Conservation (phyloP, 1,140 invertebrate species). For the Lepidotrigona ventralis region DNA sequence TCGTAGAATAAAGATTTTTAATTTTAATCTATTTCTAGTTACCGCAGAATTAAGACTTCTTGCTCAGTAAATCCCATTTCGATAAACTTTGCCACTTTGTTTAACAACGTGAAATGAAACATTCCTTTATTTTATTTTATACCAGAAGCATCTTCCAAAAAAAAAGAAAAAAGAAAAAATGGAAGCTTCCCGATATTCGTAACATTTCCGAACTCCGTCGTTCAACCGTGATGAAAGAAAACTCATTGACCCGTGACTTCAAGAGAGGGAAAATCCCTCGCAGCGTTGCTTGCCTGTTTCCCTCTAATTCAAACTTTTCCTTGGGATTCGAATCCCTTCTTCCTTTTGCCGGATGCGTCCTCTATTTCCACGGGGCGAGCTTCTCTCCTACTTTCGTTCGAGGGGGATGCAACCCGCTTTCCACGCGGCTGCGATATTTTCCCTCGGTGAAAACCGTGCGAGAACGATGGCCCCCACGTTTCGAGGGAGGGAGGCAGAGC, state of each 20-base stretch:
- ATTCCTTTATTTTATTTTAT: no score
- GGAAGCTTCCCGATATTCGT: neutral
- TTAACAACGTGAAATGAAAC: no score
- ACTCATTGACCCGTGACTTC: neutral
- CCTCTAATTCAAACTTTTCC: slow-evolving; percentile 19
- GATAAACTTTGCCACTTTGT: no score
- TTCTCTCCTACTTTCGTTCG: neutral
- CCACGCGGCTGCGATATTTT: neutral
- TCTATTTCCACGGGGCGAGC: neutral
- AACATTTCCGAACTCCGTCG: neutral
- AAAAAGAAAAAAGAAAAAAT: no score
- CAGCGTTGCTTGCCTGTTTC: neutral
- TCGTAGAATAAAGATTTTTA: no score
- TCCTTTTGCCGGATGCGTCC: neutral
- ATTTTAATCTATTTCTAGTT: no score
- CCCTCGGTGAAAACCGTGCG: neutral
- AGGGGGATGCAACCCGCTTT: neutral
- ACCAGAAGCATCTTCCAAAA: no score
- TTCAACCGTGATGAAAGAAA: neutral
- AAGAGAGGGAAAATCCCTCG: neutral
- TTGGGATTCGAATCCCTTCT: neutral
- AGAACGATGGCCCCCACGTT: neutral
- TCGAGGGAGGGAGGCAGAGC: neutral
- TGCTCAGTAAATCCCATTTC: no score
- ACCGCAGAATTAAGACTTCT: no score